phyloP scores from a whole-genome alignment of 1,140 invertebrate species.

The Metaphire vulgaris region DNA sequence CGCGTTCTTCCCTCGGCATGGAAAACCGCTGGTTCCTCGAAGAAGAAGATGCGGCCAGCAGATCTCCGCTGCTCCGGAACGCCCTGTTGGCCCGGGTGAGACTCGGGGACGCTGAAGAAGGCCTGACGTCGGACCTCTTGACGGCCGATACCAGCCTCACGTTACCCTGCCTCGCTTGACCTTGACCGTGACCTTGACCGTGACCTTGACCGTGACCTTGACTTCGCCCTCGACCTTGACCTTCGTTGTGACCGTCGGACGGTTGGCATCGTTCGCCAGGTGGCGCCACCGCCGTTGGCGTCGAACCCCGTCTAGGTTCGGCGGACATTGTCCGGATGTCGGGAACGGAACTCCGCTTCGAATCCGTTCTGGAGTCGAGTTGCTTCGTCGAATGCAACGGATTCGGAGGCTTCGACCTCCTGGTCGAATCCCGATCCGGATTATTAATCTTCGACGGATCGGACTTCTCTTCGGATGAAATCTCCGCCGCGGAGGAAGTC shows the following conservation, averaged over 20 bases:
- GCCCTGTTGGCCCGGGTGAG: background rate
- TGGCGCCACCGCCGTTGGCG: no score
- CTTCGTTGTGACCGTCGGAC: no score
- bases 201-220: no score
- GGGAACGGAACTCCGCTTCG: background rate
- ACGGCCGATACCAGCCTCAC: background rate
- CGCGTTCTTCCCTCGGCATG: background rate
- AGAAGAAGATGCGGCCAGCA: background rate
- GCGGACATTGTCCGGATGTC: background rate
- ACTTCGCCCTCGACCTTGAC: no score
- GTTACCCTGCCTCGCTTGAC: background rate
- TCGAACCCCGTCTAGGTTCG: no score
- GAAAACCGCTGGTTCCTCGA: background rate
- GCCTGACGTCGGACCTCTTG: background rate
- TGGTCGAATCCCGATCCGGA: background rate
- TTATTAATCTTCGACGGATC: background rate
- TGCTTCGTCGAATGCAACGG: background rate
- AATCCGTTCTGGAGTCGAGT: background rate
- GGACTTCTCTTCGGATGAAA: background rate
- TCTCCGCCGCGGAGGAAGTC: background rate
- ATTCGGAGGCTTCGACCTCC: background rate
- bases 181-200: no score
- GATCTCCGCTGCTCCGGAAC: background rate
- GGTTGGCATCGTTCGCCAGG: no score
- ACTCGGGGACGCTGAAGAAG: background rate